phyloP scores from a whole-genome alignment of 2,888 invertebrate genomes.

The Habrosyne pyritoides region DNA sequence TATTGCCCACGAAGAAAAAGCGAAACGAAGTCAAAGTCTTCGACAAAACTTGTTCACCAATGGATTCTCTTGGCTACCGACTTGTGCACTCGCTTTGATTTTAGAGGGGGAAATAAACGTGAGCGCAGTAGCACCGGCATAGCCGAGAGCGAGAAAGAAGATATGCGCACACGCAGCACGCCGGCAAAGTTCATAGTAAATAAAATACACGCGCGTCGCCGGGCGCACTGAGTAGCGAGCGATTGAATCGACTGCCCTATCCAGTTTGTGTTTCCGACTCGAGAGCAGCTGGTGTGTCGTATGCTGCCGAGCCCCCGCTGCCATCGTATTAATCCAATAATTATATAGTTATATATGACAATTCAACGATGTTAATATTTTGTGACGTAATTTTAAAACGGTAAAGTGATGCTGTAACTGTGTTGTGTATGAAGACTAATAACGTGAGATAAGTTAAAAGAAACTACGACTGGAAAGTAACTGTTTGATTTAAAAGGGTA shows the following conservation, averaged over 20 bases:
- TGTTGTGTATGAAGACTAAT: slow-evolving; percentile 62
- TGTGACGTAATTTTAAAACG: slow-evolving; percentile 51
- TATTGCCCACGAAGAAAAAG: slow-evolving; percentile 69
- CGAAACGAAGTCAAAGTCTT: slow-evolving; percentile 71
- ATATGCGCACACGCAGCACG: slow-evolving; percentile 66
- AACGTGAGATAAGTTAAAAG: slow-evolving; percentile 53
- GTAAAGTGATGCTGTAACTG: slow-evolving; percentile 62
- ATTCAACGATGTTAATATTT: slow-evolving; percentile 68
- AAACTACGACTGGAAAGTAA: slow-evolving; percentile 67
- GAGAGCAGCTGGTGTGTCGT: slow-evolving; percentile 73
- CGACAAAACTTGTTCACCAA: slow-evolving; percentile 76
- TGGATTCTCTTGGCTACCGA: slow-evolving; percentile 65
- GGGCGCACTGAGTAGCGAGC: slow-evolving; percentile 47
- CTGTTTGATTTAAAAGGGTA: slow-evolving; percentile 81
- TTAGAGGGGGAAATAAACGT: slow-evolving; percentile 38
- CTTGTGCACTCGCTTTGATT: slow-evolving; percentile 68
- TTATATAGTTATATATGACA: slow-evolving; percentile 57
- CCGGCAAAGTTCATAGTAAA: slow-evolving; percentile 55
- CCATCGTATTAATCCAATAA: slow-evolving; percentile 68
- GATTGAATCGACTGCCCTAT: slow-evolving; percentile 61
- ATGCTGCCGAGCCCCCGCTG: slow-evolving; percentile 60
- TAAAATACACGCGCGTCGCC: slow-evolving; percentile 59
- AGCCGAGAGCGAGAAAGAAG: slow-evolving; percentile 49
- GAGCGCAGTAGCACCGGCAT: slow-evolving; percentile 12
- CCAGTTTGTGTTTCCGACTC: slow-evolving; percentile 76